Conservation (phyloP, 2,113 vertebrate genomes). For the Sakesphorus luctuosus region DNA sequence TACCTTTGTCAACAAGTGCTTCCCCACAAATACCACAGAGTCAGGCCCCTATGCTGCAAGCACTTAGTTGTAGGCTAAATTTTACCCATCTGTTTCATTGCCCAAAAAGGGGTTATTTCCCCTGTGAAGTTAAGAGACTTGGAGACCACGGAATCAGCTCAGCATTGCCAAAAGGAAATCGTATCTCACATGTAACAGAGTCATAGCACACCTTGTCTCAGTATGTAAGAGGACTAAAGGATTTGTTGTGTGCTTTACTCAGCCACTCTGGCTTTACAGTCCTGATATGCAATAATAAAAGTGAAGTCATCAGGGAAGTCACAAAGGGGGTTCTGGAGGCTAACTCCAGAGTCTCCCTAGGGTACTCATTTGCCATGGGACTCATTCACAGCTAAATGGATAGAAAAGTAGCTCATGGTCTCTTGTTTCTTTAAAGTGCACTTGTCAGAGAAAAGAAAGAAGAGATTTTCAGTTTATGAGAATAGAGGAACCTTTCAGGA, state of each 20-base stretch:
- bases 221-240: background rate
- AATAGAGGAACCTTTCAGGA: background rate
- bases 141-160: background rate
- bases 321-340: background rate
- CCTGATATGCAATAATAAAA: background rate
- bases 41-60: rapidly evolving
- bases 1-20: background rate
- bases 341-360: background rate
- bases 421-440: background rate
- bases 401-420: background rate
- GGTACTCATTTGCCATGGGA: background rate
- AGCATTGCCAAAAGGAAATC: background rate
- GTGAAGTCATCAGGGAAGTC: background rate
- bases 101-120: background rate
- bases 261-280: background rate
- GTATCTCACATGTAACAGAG: background rate
- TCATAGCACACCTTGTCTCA: background rate
- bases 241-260: background rate
- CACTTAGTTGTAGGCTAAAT: background rate
- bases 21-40: background rate
- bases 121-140: background rate
- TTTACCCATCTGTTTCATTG: background rate
- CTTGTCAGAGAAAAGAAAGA: background rate
- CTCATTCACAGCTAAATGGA: background rate
- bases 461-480: background rate